Percentiles rank a stretch among this genome's conserved stretches.
Conservation (phyloP, 2,888 invertebrate species). For the Hydropsyche betteni region DNA sequence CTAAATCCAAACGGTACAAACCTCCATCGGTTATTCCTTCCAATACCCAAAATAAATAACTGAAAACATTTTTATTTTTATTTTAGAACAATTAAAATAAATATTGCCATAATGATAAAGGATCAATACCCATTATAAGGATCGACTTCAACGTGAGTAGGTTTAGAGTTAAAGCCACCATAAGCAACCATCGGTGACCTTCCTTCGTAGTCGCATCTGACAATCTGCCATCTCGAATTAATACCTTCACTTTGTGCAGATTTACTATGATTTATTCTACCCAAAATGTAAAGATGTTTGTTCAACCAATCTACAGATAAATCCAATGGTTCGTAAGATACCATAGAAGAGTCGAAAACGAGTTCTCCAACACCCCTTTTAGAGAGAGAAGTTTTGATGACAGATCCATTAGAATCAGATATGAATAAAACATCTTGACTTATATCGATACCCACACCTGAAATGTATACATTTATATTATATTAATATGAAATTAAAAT, state of each 20-base stretch:
- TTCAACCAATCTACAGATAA: constrained; percentile 91
- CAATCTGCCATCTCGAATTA: constrained; percentile 73
- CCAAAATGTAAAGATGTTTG: constrained; percentile 82
- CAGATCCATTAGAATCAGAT: constrained; percentile 75
- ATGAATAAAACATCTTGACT: constrained; percentile 77
- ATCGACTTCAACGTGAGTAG: constrained; percentile 87
- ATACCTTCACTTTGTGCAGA: not conserved
- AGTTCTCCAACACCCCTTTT: constrained; percentile 60
- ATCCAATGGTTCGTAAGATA: constrained; percentile 73
- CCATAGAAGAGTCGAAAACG: constrained; percentile 68
- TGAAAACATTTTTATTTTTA: constrained; percentile 55
- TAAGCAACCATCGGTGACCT: constrained; percentile 74
- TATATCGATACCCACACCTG: constrained; percentile 83
- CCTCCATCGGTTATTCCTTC: constrained; percentile 69
- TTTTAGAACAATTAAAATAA: not conserved
- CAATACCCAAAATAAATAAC: constrained; percentile 83
- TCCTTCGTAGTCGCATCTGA: constrained; percentile 79
- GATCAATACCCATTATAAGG: constrained; percentile 84
- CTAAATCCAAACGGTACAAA: constrained; percentile 79
- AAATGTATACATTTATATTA: constrained; percentile 49
- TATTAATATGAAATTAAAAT: too few species aligned
- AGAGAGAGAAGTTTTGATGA: constrained; percentile 67
- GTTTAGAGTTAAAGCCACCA: constrained; percentile 74
- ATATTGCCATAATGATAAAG: not conserved
- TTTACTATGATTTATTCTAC: constrained; percentile 69